Conservation (phyloP, 2,888 invertebrate species). For the Platycheirus albimanus region DNA sequence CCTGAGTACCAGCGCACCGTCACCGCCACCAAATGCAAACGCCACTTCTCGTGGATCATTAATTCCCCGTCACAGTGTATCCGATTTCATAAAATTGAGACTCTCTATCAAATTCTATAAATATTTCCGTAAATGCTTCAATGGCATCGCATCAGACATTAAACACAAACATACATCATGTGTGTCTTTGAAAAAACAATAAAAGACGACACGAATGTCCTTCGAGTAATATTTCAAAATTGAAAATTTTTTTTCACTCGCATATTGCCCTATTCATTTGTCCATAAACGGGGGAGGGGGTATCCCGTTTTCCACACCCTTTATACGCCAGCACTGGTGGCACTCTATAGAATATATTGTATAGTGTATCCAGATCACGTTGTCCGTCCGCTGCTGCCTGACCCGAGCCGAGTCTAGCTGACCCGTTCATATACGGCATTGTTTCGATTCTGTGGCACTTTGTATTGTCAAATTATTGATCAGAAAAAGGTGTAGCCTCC, state of each 20-base stretch:
- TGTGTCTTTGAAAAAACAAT: constrained; percentile 41
- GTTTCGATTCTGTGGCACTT: constrained; percentile 70
- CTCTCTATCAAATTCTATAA: constrained; percentile 74
- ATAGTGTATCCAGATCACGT: constrained; percentile 46
- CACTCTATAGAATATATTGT: constrained; percentile 2
- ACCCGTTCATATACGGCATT: constrained; percentile 42
- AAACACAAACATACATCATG: constrained; percentile 48
- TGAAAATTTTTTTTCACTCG: constrained; percentile 71
- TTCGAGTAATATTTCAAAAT: constrained; percentile 72
- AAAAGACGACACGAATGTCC: constrained; percentile 50
- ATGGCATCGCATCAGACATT: constrained; percentile 56
- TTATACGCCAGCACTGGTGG: neutral
- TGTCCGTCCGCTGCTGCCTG: constrained; percentile 35
- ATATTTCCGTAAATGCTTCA: constrained; percentile 71
- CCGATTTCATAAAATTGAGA: constrained; percentile 74
- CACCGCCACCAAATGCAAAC: neutral
- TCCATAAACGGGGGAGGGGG: constrained; percentile 58
- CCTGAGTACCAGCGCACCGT: constrained; percentile 39
- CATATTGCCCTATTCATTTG: constrained; percentile 64
- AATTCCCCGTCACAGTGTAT: constrained; percentile 72
- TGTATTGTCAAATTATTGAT: constrained; percentile 74
- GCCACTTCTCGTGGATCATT: constrained; percentile 62
- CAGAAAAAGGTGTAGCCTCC: constrained; percentile 73
- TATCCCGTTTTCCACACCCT: constrained; percentile 51
- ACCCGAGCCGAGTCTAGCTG: constrained; percentile 21